Base-by-base conservation (phyloP, 2,113 vertebrate genomes). In the Sapajus apella region DNA sequence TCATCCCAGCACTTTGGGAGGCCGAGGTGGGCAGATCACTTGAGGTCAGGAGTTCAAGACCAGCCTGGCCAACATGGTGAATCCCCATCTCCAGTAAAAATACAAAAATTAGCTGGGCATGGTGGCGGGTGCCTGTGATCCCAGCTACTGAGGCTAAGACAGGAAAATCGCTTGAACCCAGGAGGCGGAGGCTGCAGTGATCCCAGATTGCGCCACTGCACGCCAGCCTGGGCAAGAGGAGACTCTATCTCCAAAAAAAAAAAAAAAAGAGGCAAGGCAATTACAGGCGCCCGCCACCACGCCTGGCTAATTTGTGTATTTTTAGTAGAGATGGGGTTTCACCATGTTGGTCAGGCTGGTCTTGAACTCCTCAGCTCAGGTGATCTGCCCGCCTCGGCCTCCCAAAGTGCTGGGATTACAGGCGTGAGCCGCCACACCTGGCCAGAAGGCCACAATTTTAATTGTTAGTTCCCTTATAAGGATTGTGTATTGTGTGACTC, bases 231-330 rank as follows among this genome's bases (percentile, higher is more conserved):
- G 61, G 11, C 27, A 30, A 30, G 25, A 64, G 11, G 5, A 64
- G 12, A 30, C 61, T 64, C 56, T 25, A 64, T 64, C 61, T 64
- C 12, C 30, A 61, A 61, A 61, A 61, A 27, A 58, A 58, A 56
- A 18, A 52, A 52, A 16, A 16, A 52, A 17, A 14, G 4, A 14
- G 50, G 50, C 16, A 5, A 52, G 52, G 52, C 52, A 17, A 52
- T 52, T 52, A 17, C 52, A 52, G 52, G 52, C 5, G 5, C 1
- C 0, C 1, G 1, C 52, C 52, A 52, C 16, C 52, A 52, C 5
- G 16, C 52, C 52, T 5, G 16, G 52, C 52, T 52, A 52, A 52
- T 52, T 52, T 52, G 17, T 52, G 14, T 52, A 52, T 18, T 52
- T 52, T 52, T 52, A 52, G 52, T 52, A 52, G 52, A 52, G 52